Evolutionary conservation across 2,113 vertebrate species (phyloP), one percentile per base, ranked within the genome.

Genomic region (Phasianus colchicus): DNA sequence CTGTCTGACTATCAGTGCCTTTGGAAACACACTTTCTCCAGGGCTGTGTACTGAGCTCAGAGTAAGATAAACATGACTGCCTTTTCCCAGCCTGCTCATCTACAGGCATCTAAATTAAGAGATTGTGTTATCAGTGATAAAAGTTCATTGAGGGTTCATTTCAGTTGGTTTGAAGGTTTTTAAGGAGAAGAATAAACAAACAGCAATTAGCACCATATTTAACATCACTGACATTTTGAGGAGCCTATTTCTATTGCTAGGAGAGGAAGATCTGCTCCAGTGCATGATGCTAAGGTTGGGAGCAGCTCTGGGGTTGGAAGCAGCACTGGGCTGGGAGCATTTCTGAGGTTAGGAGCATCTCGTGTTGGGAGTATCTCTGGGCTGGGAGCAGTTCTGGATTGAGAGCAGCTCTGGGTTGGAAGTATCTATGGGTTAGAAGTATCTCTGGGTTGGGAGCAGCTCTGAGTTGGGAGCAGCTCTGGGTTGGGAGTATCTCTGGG

Each of bases 131-230:
- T 70, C 82, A 71, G 69, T 79, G 92, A 95, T 85, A 95, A 95
- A 94, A 76, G 89, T 92, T 95, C 87, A 78, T 18, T 3, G 38
- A 73, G 70, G 36, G n/a, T 91, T 91, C 80, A 9, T 72, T 73
- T 86, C 82, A 7, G 76, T 92, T 74, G 67, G 64, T 84, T 80
- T 29, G 76, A 93, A 89, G 94, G 92, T 78, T 55, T 94, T 91
- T 75, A 52, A 95, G 81, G 91, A 92, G 91, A 64, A 45, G 86
- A 93, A 88, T 94, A 88, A 96, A 96, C 94, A 93, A 78, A 55
- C 43, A 55, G 88, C 91, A 93, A 91, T 93, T 93, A 91, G 94
- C 88, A 34, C 55, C 86, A 52, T 88, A 94, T 85, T 92, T 89
- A 84, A 89, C 73, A 93, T 74, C 64, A 10, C 70, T 73, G 92